A percentile compares a stretch with the other conserved stretches of the same genome.
Conservation (phyloP, 2,797 vertebrate genomes). For the Siniperca obscura region DNA sequence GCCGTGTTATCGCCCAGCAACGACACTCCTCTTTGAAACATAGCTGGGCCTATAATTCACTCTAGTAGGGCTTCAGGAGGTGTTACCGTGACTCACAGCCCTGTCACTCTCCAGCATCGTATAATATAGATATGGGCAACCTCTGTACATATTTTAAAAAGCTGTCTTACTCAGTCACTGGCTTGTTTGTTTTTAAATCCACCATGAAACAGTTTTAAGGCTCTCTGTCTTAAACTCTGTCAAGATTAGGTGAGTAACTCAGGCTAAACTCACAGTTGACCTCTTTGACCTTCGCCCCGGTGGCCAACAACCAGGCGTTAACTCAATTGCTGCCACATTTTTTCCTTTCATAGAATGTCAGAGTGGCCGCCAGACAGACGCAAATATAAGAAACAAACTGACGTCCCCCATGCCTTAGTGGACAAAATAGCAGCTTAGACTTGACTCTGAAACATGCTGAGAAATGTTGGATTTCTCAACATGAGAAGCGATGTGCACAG, state of each 20-base stretch:
- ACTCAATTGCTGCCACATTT: conserved; percentile 62
- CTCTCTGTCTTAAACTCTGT: conserved; percentile 55
- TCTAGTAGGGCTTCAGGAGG: conserved; percentile 37
- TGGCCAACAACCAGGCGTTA: conserved; percentile 62
- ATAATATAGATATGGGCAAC: conserved; percentile 24
- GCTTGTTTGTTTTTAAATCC: conserved; percentile 59
- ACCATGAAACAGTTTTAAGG: conserved; percentile 52
- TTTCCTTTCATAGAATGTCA: conserved; percentile 12
- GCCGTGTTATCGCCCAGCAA: conserved; percentile 58
- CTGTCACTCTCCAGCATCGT: conserved; percentile 29
- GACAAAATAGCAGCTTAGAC: background rate
- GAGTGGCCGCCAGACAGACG: background rate
- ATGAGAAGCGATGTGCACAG: background rate
- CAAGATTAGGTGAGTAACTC: conserved; percentile 74
- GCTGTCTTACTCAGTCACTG: conserved; percentile 32
- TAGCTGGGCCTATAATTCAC: conserved; percentile 39
- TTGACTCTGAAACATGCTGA: background rate
- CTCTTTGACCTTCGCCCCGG: conserved; percentile 69
- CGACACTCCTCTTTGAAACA: conserved; percentile 53
- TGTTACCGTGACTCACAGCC: conserved; percentile 36
- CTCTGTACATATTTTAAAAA: conserved; percentile 27
- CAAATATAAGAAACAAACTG: conserved; percentile 10
- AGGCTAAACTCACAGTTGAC: conserved; percentile 68
- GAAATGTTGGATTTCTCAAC: background rate
- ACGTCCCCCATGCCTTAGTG: background rate